A percentile compares a stretch with the other conserved stretches of the same genome.
These are phyloP conservation scores for Heliconius eleuchia DNA, from an alignment of 1,140 invertebrate genomes.

Conservation along the genomic window DNA sequence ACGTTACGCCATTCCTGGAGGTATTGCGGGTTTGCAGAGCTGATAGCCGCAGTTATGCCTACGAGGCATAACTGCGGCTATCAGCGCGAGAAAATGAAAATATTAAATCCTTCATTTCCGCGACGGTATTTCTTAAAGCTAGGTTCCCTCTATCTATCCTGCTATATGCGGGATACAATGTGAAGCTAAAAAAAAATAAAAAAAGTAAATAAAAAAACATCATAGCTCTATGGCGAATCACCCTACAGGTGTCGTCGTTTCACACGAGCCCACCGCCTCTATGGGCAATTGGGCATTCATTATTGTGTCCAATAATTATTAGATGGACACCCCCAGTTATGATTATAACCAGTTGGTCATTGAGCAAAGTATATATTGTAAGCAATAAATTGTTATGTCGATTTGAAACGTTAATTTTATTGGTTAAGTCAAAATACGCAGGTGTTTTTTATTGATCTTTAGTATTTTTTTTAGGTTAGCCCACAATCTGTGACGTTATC, in stretches of 20 bases:
- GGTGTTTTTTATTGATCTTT: not conserved
- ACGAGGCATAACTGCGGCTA: too few species aligned
- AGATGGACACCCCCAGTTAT: constrained; percentile 31
- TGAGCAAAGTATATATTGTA: constrained; percentile 5
- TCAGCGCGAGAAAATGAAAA: too few species aligned
- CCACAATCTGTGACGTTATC: too few species aligned
- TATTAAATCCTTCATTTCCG: too few species aligned
- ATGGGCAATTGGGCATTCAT: constrained; percentile 72
- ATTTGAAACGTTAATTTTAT: constrained; percentile 14
- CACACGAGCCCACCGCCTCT: constrained; percentile 63
- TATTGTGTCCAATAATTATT: constrained; percentile 66
- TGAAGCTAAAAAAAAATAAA: not conserved
- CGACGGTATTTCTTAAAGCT: too few species aligned
- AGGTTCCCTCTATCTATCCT: too few species aligned
- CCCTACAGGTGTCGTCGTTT: constrained; percentile 69
- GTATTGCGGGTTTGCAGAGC: too few species aligned
- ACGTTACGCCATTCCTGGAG: too few species aligned
- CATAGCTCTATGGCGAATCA: constrained; percentile 44
- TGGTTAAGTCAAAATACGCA: constrained; percentile 10
- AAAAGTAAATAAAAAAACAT: not conserved
- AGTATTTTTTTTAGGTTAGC: too few species aligned
- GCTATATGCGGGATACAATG: too few species aligned
- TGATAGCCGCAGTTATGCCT: too few species aligned
- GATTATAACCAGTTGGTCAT: constrained; percentile 17
- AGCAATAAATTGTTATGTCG: constrained; percentile 5